Percentiles rank a stretch among this genome's conserved stretches.
phyloP scores from a whole-genome alignment of 2,888 invertebrate genomes.

The Tipula unca region DNA sequence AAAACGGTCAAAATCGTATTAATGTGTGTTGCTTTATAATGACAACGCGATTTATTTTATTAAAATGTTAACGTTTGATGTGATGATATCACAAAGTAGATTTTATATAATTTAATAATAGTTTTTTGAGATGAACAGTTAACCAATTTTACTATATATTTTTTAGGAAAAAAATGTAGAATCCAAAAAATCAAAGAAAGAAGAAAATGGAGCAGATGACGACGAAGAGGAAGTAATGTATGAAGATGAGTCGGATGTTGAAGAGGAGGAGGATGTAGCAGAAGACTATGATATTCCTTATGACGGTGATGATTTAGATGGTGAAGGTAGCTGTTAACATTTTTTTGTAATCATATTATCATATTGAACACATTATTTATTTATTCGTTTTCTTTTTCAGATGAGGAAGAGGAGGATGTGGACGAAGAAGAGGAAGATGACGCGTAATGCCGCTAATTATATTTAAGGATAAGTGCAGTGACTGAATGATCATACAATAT shows the following conservation, averaged over 20 bases:
- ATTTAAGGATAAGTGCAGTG: constrained; percentile 20
- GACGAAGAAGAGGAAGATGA: constrained; percentile 16
- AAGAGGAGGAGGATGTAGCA: constrained; percentile 38
- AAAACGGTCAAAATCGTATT: neutral
- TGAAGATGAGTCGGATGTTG: constrained; percentile 36
- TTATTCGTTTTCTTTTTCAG: neutral
- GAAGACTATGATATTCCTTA: constrained; percentile 41
- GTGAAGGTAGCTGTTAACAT: constrained; percentile 24
- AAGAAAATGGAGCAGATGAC: constrained; percentile 31
- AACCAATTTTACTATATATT: constrained; percentile 20
- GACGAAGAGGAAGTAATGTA: constrained; percentile 35
- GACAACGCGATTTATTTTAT: constrained; percentile 1
- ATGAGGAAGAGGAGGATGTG: constrained; percentile 18
- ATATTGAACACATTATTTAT: neutral
- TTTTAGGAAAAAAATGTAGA: constrained; percentile 39
- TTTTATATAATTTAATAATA: neutral
- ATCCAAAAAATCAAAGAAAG: constrained; percentile 42
- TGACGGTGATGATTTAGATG: constrained; percentile 34
- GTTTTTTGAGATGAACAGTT: neutral
- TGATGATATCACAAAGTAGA: neutral
- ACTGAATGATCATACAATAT: constrained; percentile 20
- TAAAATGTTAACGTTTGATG: neutral
- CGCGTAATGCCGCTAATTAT: constrained; percentile 18
- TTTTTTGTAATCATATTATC: neutral
- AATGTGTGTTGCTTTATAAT: neutral